These are phyloP conservation scores for Seira sanloemensis DNA, from an alignment of 2,888 invertebrate genomes.

Conservation along the genomic window DNA sequence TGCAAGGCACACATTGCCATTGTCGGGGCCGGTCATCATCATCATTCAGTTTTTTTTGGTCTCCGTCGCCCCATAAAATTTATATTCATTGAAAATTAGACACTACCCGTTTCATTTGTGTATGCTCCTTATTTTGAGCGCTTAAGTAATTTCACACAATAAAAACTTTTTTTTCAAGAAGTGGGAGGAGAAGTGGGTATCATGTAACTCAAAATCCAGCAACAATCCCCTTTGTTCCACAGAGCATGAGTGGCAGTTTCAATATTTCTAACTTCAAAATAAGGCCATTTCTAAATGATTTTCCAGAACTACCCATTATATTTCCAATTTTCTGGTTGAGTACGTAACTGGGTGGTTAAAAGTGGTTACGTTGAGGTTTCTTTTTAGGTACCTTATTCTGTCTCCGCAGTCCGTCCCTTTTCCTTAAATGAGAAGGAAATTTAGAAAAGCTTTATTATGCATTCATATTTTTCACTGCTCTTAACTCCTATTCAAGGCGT, in stretches of 20 bases:
- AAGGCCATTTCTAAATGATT: neutral
- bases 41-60: too few species aligned
- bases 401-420: neutral
- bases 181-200: conserved; percentile 31
- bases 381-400: too few species aligned
- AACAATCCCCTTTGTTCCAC: neutral
- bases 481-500: neutral
- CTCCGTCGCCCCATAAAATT: conserved; percentile 10
- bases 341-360: neutral
- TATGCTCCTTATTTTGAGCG: too few species aligned
- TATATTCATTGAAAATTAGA: too few species aligned
- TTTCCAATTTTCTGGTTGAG: conserved; percentile 35
- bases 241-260: too few species aligned
- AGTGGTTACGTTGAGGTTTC: neutral
- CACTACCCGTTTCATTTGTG: too few species aligned
- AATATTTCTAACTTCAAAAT: neutral
- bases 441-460: neutral
- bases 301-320: neutral
- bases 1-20: too few species aligned
- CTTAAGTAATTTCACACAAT: conserved; percentile 12
- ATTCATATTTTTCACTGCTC: neutral
- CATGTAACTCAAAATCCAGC: conserved; percentile 4
- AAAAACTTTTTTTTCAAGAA: neutral
- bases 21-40: too few species aligned
- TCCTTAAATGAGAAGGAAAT: neutral